These are phyloP conservation scores for Antheraea assamensis DNA, from an alignment of 2,888 invertebrate genomes.

Conservation along the genomic window DNA sequence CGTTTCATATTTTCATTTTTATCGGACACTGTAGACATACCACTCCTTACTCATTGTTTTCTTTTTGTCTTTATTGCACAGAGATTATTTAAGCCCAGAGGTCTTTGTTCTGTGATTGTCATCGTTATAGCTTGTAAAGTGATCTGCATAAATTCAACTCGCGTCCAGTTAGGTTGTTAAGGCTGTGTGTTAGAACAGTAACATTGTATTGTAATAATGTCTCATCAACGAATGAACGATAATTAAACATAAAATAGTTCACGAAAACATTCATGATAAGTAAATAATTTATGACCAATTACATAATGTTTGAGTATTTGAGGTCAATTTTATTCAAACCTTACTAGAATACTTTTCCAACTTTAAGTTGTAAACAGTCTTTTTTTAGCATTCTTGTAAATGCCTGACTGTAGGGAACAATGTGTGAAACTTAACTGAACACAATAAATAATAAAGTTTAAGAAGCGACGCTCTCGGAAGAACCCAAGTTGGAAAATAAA, in stretches of 20 bases:
- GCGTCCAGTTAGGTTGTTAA: neutral
- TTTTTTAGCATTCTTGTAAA: constrained; percentile 52
- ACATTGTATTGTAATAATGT: neutral
- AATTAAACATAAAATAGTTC: no score
- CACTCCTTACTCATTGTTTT: constrained; percentile 31
- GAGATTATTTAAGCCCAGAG: neutral
- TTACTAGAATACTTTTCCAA: neutral
- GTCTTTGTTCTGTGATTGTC: neutral
- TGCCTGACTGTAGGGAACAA: constrained; percentile 45
- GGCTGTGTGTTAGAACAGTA: neutral
- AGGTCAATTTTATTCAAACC: neutral
- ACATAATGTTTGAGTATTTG: neutral
- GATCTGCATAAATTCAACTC: neutral
- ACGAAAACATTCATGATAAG: no score
- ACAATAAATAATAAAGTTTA: constrained; percentile 61
- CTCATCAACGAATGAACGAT: neutral
- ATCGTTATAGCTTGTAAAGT: neutral
- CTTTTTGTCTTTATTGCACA: constrained; percentile 38
- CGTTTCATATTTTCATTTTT: neutral
- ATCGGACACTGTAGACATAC: neutral
- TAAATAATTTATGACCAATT: neutral
- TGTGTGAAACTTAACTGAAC: constrained; percentile 44
- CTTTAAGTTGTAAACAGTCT: constrained; percentile 31
- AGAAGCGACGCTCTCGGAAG: constrained; percentile 49
- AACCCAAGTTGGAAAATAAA: constrained; percentile 49